Evolutionary conservation across 2,888 invertebrate genomes (phyloP).

Genomic region (Erebia epiphron): DNA sequence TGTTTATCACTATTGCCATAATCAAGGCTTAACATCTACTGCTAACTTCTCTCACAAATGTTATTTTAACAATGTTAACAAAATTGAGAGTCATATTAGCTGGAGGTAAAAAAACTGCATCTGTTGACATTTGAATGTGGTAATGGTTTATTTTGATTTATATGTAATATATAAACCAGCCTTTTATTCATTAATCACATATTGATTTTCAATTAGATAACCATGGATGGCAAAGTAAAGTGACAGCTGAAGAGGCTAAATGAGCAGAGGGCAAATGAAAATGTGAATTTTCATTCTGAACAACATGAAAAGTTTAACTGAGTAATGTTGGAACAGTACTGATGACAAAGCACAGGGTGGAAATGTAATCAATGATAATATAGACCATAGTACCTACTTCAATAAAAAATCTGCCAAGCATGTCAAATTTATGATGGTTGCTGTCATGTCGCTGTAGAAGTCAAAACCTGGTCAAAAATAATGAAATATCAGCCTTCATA

Average conservation of each 20-base stretch:
- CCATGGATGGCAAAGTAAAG: conserved; percentile 75
- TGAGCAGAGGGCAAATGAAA: conserved; percentile 41
- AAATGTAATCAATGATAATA: conserved; percentile 80
- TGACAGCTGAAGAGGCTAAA: conserved; percentile 50
- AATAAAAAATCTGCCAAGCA: conserved; percentile 47
- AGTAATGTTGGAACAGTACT: conserved; percentile 65
- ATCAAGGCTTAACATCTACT: too few relatives aligned
- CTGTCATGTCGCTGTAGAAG: conserved; percentile 10
- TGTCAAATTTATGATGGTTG: conserved; percentile 67
- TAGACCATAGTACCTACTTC: conserved; percentile 60
- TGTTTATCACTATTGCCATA: too few relatives aligned
- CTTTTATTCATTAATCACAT: conserved; percentile 36
- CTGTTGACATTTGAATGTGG: too few relatives aligned
- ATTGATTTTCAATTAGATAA: conserved; percentile 52
- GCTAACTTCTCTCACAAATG: too few relatives aligned
- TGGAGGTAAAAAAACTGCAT: too few relatives aligned
- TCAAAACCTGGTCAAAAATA: conserved; percentile 24
- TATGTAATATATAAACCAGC: background rate
- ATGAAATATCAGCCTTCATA: conserved; percentile 41
- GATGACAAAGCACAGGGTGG: conserved; percentile 70
- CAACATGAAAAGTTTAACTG: conserved; percentile 65
- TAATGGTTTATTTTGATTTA: too few relatives aligned
- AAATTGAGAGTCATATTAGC: too few relatives aligned
- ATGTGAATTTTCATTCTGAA: conserved; percentile 45
- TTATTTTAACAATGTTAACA: too few relatives aligned